Base-by-base conservation (phyloP, 2,888 invertebrate species). In the Leptopilina drosophilae region DNA sequence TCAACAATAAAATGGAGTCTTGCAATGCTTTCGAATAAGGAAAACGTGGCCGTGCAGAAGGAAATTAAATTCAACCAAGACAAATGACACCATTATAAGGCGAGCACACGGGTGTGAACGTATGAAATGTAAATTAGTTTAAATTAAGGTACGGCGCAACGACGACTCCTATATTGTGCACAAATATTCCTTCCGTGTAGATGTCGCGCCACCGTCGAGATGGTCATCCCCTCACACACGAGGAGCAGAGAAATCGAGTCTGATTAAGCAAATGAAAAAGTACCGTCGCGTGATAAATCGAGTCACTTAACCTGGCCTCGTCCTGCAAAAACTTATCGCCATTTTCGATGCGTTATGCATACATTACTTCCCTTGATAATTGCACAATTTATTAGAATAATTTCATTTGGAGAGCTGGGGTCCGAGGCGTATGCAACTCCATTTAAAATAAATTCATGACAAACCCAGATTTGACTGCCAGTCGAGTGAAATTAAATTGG, bases 21-120 rank as follows among this genome's bases (percentile, higher is more conserved):
- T 53, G 14, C 7, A 53, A 15, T 14, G 3, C 20, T 69, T 53
- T 14, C 26, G 3, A 33, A 49, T 49, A 49, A 56, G 33, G 33
- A 73, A n/a, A 73, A 9, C n/a, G 86, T 87, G 87, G 85, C 84
- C 81, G 81, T 84, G 81, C 82, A 78, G 82, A 84, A 83, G 84
- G 85, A 88, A 88, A 89, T 89, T 88, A 89, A 89, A 89, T 89
- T 88, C 87, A 88, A 87, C 87, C 84, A 85, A 88, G 88, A 89
- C 85, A 85, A 87, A 89, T 88, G 87, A 81, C 81, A 73, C 81
- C 82, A 83, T 84, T 83, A 76, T 64, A 84, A 86, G 85, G 85
- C 82, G 78, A 81, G 77, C 79, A 81, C 79, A 81, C 77, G 80
- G 79, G 84, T 81, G 84, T 83, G 83, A 86, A 85, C 86, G 86